A percentile compares a stretch with the other conserved stretches of the same genome.
Conservation (phyloP, 2,797 vertebrate species). For the Setipinna tenuifilis region DNA sequence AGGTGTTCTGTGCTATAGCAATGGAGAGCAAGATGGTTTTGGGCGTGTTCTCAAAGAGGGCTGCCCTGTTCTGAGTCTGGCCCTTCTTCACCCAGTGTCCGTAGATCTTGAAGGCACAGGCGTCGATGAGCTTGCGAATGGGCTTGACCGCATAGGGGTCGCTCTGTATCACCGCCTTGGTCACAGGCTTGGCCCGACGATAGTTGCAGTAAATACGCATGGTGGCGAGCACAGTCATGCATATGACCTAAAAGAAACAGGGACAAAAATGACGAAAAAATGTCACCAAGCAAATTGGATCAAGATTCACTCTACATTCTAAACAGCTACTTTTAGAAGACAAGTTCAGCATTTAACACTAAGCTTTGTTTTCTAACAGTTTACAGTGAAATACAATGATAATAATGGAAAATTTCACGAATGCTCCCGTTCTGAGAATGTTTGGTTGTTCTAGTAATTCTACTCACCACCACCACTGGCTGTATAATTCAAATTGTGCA, state of each 20-base stretch:
- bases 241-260: conserved; percentile 83
- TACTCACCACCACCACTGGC: no score
- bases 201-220: conserved; percentile 96
- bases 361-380: no score
- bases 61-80: conserved; percentile 94
- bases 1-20: conserved; percentile 69
- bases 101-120: conserved; percentile 94
- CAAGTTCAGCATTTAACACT: no score
- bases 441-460: no score
- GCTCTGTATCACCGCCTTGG: conserved; percentile 86
- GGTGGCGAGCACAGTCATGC: conserved; percentile 89
- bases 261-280: not conserved
- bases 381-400: no score
- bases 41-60: conserved; percentile 96
- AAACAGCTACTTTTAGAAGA: no score
- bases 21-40: conserved; percentile 89
- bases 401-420: no score
- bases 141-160: conserved; percentile 93
- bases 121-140: conserved; percentile 92
- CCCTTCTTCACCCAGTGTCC: conserved; percentile 99
- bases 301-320: not conserved
- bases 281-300: not conserved
- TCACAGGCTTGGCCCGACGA: conserved; percentile 87
- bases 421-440: no score
- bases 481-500: no score